Percentiles rank a stretch among this genome's conserved stretches.
Evolutionary conservation across 2,797 vertebrate genomes (phyloP).

Genomic region (Antennarius maculatus): DNA sequence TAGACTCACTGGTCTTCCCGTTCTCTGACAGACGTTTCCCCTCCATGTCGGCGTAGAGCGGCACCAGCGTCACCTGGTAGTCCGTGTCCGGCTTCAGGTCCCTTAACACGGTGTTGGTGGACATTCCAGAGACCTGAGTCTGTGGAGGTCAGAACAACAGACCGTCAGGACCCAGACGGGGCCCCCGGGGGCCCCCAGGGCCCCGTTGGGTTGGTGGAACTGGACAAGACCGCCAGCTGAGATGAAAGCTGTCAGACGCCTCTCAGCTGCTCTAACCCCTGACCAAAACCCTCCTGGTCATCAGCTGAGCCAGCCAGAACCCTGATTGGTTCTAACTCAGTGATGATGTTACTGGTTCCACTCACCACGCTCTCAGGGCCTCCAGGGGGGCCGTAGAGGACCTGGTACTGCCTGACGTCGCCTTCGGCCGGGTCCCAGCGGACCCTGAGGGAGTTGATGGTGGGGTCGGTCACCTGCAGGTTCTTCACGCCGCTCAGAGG

Average conservation of each 20-base stretch:
- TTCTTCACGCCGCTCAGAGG: conserved; percentile 90
- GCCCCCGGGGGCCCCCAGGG: too few species aligned
- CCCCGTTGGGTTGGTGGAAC: too few species aligned
- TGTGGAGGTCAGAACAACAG: conserved; percentile 47
- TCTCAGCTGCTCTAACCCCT: too few species aligned
- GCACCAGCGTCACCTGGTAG: conserved; percentile 90
- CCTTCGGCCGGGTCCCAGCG: conserved; percentile 94
- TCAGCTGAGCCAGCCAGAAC: too few species aligned
- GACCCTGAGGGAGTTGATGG: conserved; percentile 90
- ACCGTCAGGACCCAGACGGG: too few species aligned
- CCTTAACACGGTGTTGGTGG: conserved; percentile 88
- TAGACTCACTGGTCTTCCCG: conserved; percentile 80
- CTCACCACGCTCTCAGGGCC: conserved; percentile 85
- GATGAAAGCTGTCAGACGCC: too few species aligned
- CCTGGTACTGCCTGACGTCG: conserved; percentile 90
- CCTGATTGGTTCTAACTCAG: too few species aligned
- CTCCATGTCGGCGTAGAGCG: conserved; percentile 88
- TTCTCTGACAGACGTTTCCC: conserved; percentile 87
- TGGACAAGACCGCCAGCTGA: too few species aligned
- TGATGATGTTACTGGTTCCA: not conserved
- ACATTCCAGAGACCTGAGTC: conserved; percentile 89
- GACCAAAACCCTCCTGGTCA: too few species aligned
- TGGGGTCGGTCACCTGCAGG: conserved; percentile 91
- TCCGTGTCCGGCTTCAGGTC: conserved; percentile 88
- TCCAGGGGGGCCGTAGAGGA: conserved; percentile 88